Evolutionary conservation across 2,797 vertebrate species (phyloP), one percentile per base, ranked within the genome.

Genomic region (Fistularia commersonii): DNA sequence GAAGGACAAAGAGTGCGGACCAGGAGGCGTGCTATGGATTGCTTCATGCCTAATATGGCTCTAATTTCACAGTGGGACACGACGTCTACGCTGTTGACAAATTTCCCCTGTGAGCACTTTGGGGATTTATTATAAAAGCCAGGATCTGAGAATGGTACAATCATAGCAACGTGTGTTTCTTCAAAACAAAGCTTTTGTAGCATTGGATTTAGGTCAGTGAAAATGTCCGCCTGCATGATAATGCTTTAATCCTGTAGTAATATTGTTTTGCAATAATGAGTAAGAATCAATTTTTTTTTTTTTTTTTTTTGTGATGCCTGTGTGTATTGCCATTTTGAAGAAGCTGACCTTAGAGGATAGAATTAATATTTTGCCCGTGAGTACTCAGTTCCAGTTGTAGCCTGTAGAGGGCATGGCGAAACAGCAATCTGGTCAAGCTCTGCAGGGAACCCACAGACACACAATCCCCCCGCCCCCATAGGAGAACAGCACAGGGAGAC

Each of bases 381-480:
- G 44, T 35, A 23, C 10, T 65, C 71, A 91, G 68, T 92, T 89
- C 88, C 81, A 9, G 40, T 3, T 47, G 42, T 32, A 40, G 65
- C 90, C 93, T 89, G 85, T 91, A 96, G 95, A 93, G 94, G 92
- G 92, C 93, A 87, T 80, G 71, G 88, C 80, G 87, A 87, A 93
- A 89, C 87, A 91, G 89, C 78, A 80, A 70, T 86, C 74, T 64
- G 79, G 52, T 77, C 57, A 53, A 48, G 51, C 77, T 56, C 79
- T 55, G 78, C 51, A 45, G 76, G 83, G 76, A 64, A 62, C 58
- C 69, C 55, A 41, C 41, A 70, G 59, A 67, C 80, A 74, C 42
- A 75, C 72, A 80, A 81, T 74, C n/a, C n/a, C n/a, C n/a, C n/a
- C n/a, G 76, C 77, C 78, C 70, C 66, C 74, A 69, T 65, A 64